Conservation (phyloP, 2,113 vertebrate genomes). For the Neolamprologus variostigma region DNA sequence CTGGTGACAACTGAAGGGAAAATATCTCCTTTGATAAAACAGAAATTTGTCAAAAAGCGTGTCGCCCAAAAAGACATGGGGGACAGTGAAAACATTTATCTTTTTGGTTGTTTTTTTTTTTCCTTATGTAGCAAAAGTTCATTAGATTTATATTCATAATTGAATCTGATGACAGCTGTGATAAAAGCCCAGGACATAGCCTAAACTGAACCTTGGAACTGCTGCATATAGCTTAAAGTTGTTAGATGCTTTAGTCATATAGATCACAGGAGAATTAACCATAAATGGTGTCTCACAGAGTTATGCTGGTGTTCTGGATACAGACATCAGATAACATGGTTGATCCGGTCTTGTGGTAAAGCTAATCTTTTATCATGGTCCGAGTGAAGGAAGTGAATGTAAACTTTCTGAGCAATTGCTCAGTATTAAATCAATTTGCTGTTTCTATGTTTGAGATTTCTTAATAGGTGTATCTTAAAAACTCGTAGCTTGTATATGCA, state of each 20-base stretch:
- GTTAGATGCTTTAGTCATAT: background rate
- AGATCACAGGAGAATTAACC: background rate
- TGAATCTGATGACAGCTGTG: background rate
- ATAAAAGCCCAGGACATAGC: background rate
- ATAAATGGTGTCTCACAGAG: background rate
- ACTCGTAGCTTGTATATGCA: background rate
- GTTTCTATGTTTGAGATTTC: background rate
- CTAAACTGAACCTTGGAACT: background rate
- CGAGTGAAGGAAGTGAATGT: background rate
- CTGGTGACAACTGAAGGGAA: slow-evolving; percentile 1
- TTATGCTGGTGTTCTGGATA: background rate
- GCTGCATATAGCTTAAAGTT: background rate
- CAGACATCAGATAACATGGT: background rate
- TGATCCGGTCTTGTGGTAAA: background rate
- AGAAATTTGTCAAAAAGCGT: background rate
- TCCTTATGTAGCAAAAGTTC: background rate
- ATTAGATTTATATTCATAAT: background rate
- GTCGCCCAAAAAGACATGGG: background rate
- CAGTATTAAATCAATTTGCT: background rate
- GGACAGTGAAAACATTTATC: background rate
- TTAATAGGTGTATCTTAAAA: background rate
- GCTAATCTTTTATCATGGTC: background rate
- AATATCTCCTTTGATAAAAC: background rate
- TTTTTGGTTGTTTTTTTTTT: fast-evolving
- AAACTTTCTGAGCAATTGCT: background rate